A percentile compares a stretch with the other conserved stretches of the same genome.
phyloP scores from a whole-genome alignment of 2,888 invertebrate species.

The Harpagoxenus sublaevis region DNA sequence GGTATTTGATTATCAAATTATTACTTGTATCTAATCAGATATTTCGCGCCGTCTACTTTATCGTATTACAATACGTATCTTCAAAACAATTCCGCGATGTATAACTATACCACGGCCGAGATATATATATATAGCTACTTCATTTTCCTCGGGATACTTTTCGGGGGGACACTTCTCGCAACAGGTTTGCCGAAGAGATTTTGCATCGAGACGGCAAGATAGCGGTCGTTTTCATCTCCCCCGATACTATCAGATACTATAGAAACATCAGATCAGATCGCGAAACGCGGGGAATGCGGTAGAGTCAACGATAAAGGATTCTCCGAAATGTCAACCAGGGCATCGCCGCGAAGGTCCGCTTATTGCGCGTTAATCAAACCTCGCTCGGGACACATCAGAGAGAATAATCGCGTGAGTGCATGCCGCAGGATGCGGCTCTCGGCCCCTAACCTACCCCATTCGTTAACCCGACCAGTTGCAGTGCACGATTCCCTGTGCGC shows the following conservation, averaged over 20 bases:
- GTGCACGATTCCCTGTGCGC: constrained; percentile 70
- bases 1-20: constrained; percentile 6
- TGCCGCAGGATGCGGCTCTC: constrained; percentile 67
- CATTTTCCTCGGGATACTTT: not conserved
- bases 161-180: not conserved
- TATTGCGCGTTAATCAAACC: constrained; percentile 16
- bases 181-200: not conserved
- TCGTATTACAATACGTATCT: not conserved
- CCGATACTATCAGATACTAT: not conserved
- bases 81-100: not conserved
- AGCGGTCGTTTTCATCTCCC: not conserved
- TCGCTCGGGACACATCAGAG: constrained; percentile 7
- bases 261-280: not conserved
- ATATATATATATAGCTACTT: not conserved
- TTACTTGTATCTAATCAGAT: constrained; percentile 18
- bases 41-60: not conserved
- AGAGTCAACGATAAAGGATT: not conserved
- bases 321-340: not conserved
- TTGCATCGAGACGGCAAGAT: not conserved
- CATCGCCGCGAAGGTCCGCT: not conserved
- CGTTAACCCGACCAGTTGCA: constrained; percentile 72
- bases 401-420: constrained; percentile 34
- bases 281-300: not conserved
- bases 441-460: constrained; percentile 75
- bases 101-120: not conserved